phyloP scores from a whole-genome alignment of 2,113 vertebrate species.

The Rhagologus leucostigma region DNA sequence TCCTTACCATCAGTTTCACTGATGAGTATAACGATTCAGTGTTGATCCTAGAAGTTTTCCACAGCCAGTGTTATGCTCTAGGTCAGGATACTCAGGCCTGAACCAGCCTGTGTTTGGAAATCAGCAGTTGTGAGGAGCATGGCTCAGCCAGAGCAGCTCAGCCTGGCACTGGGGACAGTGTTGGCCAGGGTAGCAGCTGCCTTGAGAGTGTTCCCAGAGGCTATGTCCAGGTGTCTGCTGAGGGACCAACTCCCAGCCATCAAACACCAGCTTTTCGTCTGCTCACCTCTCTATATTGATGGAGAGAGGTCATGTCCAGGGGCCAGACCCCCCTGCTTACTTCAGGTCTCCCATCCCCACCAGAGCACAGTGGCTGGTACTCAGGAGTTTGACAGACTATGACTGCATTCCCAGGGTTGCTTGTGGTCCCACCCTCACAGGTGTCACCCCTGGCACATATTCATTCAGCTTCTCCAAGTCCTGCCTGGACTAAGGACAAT shows the following conservation, averaged over 20 bases:
- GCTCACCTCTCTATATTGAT: neutral
- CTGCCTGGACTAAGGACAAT: neutral
- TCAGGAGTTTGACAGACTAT: neutral
- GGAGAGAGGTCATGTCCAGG: neutral
- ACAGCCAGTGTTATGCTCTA: neutral
- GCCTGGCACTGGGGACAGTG: rapidly evolving
- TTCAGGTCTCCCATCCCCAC: neutral
- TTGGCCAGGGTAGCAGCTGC: neutral
- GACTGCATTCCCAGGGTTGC: neutral
- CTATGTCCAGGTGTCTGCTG: neutral
- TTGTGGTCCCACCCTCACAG: neutral
- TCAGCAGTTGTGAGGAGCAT: neutral
- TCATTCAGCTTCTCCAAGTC: neutral
- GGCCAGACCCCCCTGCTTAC: neutral
- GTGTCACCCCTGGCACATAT: neutral
- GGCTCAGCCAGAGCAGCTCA: neutral
- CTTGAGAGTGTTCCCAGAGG: neutral
- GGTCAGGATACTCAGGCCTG: neutral
- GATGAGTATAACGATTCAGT: neutral
- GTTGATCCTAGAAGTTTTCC: neutral
- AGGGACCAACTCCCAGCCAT: neutral
- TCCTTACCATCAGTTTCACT: neutral
- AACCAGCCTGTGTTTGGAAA: neutral
- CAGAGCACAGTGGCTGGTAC: neutral
- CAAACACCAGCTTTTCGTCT: neutral